Base-by-base conservation (phyloP, 2,113 vertebrate genomes). In the Acanthisitta chloris region DNA sequence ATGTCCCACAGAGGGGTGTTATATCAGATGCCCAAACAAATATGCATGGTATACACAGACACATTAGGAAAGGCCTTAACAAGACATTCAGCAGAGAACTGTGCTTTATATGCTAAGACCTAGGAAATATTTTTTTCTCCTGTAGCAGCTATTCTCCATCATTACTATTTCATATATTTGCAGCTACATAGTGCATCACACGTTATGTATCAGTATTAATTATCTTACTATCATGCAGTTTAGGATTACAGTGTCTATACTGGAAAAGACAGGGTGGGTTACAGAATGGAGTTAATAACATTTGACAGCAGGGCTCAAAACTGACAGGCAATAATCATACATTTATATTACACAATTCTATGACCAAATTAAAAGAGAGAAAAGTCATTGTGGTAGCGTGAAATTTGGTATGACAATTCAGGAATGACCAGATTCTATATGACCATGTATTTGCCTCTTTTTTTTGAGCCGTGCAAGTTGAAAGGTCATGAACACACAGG, bases 281-380 rank as follows among this genome's bases (percentile, higher is more conserved):
- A 96, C 88, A 95, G 52, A 92, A 94, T 96, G 90, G 84, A 96
- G 59, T 90, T 84, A 66, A 66, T 8, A 97, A 85, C 86, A 2
- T 86, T 46, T 89, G 87, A 95, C 73, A 96, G 95, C 96, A 96
- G 94, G 88, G 96, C 96, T 97, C 96, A 97, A 97, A 97, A 96
- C 57, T n/a, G 17, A 84, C 62, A 94, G 72, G 59, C 48, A 92
- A 82, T 26, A 88, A 86, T 57, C 51, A 40, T 6, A 83, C 14
- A 4, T 88, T 70, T 31, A 26, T 42, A 52, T 43, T 49, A 62
- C 28, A 70, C 26, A 74, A 54, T 67, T 90, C 43, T 45, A 59
- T 5, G 3, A 55, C 14, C 52, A 83, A 91, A 90, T 96, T 70
- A 54, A 54, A 77, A 52, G 46, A 89, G 7, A 79, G 3, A 89